Conservation (phyloP, 1,140 invertebrate species). For the Drosophila persimilis region DNA sequence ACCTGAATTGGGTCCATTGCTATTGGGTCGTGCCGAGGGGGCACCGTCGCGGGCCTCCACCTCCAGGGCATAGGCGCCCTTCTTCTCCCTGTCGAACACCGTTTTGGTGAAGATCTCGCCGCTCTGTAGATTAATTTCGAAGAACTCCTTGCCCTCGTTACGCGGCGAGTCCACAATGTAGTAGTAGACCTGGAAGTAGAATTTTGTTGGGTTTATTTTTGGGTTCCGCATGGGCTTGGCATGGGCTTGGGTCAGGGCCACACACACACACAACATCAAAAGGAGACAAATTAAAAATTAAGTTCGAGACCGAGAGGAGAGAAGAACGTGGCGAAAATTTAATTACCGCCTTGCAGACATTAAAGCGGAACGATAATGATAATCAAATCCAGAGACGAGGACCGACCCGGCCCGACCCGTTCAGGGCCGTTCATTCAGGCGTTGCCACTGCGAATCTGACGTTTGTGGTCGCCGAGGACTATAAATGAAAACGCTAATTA, state of each 20-base stretch:
- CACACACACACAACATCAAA: slow-evolving; percentile 28
- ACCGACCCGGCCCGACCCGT: slow-evolving; percentile 1
- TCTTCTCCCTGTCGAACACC: slow-evolving; percentile 97
- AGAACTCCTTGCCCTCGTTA: slow-evolving; percentile 96
- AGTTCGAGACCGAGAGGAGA: slow-evolving; percentile 22
- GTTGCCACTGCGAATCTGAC: neutral
- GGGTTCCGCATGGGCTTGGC: neutral
- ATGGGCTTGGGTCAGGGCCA: neutral
- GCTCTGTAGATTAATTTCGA: slow-evolving; percentile 96
- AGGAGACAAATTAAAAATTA: slow-evolving; percentile 34
- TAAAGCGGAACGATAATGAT: slow-evolving; percentile 63
- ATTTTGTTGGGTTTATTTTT: slow-evolving; percentile 24
- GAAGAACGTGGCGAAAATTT: slow-evolving; percentile 30
- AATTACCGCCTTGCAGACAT: slow-evolving; percentile 51
- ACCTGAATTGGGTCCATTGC: slow-evolving; percentile 96
- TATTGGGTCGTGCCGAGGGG: slow-evolving; percentile 95
- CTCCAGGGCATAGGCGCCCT: slow-evolving; percentile 96
- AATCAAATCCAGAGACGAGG: slow-evolving; percentile 51
- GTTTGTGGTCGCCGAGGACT: slow-evolving; percentile 9
- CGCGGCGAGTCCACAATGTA: slow-evolving; percentile 94
- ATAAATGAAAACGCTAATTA: slow-evolving; percentile 77
- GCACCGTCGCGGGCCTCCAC: slow-evolving; percentile 96
- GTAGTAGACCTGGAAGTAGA: slow-evolving; percentile 90
- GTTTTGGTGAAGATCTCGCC: slow-evolving; percentile 97
- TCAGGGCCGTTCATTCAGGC: neutral